phyloP scores from a whole-genome alignment of 2,888 invertebrate species.

The Drosophila helvetica region DNA sequence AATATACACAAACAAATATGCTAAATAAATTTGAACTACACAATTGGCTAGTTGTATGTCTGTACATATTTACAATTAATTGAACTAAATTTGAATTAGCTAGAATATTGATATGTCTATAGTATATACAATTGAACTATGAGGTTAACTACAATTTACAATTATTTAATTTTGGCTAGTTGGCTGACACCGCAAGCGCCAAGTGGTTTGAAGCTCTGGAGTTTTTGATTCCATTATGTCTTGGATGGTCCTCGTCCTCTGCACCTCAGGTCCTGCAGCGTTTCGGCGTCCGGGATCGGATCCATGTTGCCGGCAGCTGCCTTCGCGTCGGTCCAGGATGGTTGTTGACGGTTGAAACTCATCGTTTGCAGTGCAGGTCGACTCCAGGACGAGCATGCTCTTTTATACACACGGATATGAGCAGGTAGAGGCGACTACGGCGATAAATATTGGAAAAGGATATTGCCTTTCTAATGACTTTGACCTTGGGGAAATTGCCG shows the following conservation, averaged over 20 bases:
- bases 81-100: constrained; percentile 22
- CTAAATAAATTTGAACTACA: constrained; percentile 46
- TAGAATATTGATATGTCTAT: constrained; percentile 21
- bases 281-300: background rate
- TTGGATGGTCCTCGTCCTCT: background rate
- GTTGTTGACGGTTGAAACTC: constrained; percentile 52
- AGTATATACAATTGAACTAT: constrained; percentile 48
- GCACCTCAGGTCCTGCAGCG: background rate
- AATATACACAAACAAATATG: constrained; percentile 49
- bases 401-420: constrained; percentile 54
- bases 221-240: constrained; percentile 11
- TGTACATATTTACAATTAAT: constrained; percentile 61
- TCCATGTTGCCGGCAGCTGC: constrained; percentile 10
- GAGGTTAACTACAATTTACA: constrained; percentile 31
- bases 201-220: background rate
- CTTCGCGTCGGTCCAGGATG: constrained; percentile 7
- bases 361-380: constrained; percentile 64
- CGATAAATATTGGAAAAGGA: background rate
- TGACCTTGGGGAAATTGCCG: constrained; percentile 34
- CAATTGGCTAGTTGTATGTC: constrained; percentile 23
- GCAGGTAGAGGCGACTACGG: constrained; percentile 48
- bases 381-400: constrained; percentile 5
- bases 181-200: constrained; percentile 63
- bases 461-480: constrained; percentile 46
- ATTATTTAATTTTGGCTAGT: constrained; percentile 45